A percentile compares a stretch with the other conserved stretches of the same genome.
These are phyloP conservation scores for Cyclopterus lumpus DNA, from an alignment of 2,797 vertebrate genomes.

Conservation along the genomic window DNA sequence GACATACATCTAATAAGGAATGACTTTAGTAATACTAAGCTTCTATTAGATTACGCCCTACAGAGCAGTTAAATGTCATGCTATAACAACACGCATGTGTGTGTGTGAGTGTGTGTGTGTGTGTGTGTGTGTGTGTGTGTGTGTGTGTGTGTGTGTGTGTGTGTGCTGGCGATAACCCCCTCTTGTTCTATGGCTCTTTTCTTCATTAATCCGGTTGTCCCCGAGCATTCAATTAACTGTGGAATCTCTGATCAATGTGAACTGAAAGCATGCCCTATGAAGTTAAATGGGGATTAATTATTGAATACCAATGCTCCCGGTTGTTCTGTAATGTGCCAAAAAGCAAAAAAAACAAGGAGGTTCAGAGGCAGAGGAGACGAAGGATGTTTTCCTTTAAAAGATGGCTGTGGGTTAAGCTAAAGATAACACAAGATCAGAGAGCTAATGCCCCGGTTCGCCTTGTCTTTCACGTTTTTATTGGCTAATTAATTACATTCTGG, in stretches of 20 bases:
- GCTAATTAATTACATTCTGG: constrained; percentile 36
- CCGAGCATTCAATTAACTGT: constrained; percentile 74
- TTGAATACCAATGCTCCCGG: constrained; percentile 69
- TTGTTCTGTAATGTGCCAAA: constrained; percentile 63
- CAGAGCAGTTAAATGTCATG: constrained; percentile 30
- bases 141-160: background rate
- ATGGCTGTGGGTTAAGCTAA: constrained; percentile 61
- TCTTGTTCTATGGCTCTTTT: constrained; percentile 45
- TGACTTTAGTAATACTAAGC: constrained; percentile 13
- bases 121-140: constrained; percentile 10
- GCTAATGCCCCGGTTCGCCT: constrained; percentile 37
- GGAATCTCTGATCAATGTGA: constrained; percentile 71
- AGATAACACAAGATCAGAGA: constrained; percentile 43
- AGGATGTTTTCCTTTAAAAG: constrained; percentile 57
- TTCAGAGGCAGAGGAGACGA: constrained; percentile 47
- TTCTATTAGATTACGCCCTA: constrained; percentile 32
- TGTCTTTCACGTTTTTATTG: constrained; percentile 46
- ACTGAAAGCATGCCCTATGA: constrained; percentile 68
- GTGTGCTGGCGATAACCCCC: constrained; percentile 19
- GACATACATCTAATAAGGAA: constrained; percentile 18
- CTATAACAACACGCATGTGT: background rate
- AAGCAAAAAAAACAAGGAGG: constrained; percentile 56
- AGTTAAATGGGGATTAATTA: constrained; percentile 82
- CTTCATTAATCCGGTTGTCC: constrained; percentile 61
- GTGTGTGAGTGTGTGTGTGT: constrained; percentile 21